These are phyloP conservation scores for Peromyscus aztecus DNA, from an alignment of 2,797 vertebrate genomes.

Conservation along the genomic window DNA sequence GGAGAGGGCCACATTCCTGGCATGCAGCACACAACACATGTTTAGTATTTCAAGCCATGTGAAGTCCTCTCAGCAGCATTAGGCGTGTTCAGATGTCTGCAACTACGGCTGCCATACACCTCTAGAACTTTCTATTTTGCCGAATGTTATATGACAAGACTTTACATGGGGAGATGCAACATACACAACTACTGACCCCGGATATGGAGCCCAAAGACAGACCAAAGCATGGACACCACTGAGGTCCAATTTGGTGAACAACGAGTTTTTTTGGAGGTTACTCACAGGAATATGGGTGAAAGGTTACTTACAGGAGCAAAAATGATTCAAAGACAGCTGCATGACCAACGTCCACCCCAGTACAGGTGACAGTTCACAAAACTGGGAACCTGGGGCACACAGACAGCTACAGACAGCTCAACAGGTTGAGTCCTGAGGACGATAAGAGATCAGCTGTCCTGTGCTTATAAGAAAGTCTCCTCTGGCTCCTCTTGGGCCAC, in stretches of 20 bases:
- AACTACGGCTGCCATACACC: too few relatives aligned
- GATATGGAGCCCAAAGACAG: background rate
- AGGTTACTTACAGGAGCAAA: background rate
- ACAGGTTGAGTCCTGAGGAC: background rate
- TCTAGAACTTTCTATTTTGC: background rate
- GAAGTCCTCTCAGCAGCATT: background rate
- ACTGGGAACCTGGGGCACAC: background rate
- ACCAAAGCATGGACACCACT: background rate
- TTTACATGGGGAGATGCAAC: background rate
- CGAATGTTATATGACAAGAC: background rate
- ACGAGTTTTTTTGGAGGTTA: background rate
- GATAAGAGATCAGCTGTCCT: background rate
- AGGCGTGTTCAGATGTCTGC: background rate
- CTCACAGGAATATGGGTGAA: background rate
- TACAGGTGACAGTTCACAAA: background rate
- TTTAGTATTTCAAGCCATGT: background rate
- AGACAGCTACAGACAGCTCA: background rate
- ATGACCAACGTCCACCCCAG: background rate
- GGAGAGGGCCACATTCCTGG: background rate
- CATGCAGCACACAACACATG: background rate
- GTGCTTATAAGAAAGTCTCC: background rate
- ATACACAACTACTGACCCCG: background rate
- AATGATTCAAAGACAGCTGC: background rate
- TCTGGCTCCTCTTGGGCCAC: background rate
- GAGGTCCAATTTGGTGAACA: background rate